Evolutionary conservation across 2,797 vertebrate species (phyloP).

Genomic region (Peromyscus attwateri): DNA sequence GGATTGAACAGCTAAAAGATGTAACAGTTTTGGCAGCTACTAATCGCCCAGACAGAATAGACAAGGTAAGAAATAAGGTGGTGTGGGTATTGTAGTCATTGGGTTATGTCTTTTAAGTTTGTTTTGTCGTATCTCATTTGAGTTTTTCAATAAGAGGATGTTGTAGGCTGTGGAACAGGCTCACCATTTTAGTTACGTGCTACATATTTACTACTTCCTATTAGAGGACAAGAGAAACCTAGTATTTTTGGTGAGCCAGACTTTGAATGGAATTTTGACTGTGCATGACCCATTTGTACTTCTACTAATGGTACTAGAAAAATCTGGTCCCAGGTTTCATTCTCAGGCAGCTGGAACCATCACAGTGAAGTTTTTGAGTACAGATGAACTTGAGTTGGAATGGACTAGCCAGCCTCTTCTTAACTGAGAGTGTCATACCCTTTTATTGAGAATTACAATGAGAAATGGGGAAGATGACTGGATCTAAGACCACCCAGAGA

Average conservation of each 20-base stretch:
- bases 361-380: background rate
- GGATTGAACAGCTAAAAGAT: constrained; percentile 95
- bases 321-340: background rate
- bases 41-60: constrained; percentile 98
- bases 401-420: background rate
- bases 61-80: constrained; percentile 92
- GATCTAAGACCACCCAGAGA: background rate
- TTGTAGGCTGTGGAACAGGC: background rate
- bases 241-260: background rate
- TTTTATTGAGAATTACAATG: background rate
- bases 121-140: constrained; percentile 3
- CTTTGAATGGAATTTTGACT: background rate
- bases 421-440: background rate
- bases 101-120: background rate
- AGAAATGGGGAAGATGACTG: background rate
- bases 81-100: background rate
- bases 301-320: background rate
- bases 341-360: background rate
- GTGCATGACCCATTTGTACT: background rate
- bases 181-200: background rate
- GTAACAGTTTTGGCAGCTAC: constrained; percentile 97
- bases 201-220: background rate
- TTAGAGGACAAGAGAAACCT: background rate
- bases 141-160: constrained; percentile 56
- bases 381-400: background rate